Conservation (phyloP, 1,140 invertebrate species). For the Trichonephila inaurata region DNA sequence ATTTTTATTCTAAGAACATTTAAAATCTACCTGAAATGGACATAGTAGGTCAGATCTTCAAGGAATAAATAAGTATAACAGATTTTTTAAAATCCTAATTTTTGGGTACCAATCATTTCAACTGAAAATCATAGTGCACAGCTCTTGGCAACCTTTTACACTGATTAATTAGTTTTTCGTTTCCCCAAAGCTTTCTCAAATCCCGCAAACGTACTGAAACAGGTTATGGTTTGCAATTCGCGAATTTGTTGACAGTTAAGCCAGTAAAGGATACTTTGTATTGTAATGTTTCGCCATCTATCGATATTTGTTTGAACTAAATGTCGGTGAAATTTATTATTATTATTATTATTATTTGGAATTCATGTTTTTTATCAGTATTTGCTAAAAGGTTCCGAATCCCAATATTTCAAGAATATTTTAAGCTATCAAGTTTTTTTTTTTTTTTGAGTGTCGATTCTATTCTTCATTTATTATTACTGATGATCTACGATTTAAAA, state of each 20-base stretch:
- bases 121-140: not conserved
- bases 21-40: slow-evolving; percentile 22
- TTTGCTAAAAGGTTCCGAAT: no score
- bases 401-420: no score
- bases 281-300: slow-evolving; percentile 23
- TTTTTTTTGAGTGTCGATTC: no score
- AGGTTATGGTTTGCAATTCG: slow-evolving; percentile 4
- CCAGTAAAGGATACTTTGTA: slow-evolving; percentile 17
- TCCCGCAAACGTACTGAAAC: not conserved
- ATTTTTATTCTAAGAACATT: not conserved
- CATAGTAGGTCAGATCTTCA: not conserved
- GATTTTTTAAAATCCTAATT: not conserved
- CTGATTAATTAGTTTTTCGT: not conserved
- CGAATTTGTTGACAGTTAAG: slow-evolving; percentile 27
- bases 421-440: no score
- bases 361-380: no score
- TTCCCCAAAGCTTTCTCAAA: not conserved
- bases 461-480: no score
- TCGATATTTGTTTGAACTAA: not conserved
- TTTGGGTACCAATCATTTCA: not conserved
- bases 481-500: no score
- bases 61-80: not conserved
- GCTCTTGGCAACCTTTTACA: not conserved
- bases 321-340: no score
- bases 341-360: no score